Evolutionary conservation across 2,113 vertebrate species (phyloP).

Genomic region (Pardalotus punctatus): DNA sequence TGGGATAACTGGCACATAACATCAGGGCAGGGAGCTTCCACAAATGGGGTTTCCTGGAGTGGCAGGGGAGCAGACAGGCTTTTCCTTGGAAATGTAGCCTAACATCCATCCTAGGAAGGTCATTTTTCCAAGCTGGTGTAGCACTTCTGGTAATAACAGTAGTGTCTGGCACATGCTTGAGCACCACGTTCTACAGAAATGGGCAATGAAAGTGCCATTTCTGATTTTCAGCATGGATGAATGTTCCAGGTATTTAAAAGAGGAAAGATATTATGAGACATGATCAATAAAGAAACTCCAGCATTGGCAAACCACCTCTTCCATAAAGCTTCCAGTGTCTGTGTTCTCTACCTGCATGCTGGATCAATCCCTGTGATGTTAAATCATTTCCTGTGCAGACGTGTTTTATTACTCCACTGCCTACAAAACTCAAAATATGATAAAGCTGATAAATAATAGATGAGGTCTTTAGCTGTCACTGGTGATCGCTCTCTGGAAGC

Average conservation of each 20-base stretch:
- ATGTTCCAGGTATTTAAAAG: not conserved
- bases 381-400: not conserved
- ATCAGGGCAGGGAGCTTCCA: not conserved
- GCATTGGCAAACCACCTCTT: not conserved
- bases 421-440: not conserved
- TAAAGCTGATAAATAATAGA: constrained; percentile 19
- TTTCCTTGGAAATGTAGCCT: not conserved
- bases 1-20: not conserved
- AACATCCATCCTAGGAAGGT: not conserved
- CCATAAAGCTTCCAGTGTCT: not conserved
- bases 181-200: not conserved
- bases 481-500: not conserved
- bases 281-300: not conserved
- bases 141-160: not conserved
- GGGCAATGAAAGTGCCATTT: not conserved
- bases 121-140: not conserved
- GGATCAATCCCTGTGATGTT: not conserved
- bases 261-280: not conserved
- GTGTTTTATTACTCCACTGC: not conserved
- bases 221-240: not conserved
- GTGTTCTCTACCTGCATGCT: not conserved
- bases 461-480: not conserved
- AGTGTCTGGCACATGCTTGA: not conserved
- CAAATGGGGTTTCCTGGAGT: rapidly evolving
- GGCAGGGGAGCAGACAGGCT: not conserved